Base-by-base conservation (phyloP, 1,140 invertebrate genomes). In the Pachypsylla venusta region DNA sequence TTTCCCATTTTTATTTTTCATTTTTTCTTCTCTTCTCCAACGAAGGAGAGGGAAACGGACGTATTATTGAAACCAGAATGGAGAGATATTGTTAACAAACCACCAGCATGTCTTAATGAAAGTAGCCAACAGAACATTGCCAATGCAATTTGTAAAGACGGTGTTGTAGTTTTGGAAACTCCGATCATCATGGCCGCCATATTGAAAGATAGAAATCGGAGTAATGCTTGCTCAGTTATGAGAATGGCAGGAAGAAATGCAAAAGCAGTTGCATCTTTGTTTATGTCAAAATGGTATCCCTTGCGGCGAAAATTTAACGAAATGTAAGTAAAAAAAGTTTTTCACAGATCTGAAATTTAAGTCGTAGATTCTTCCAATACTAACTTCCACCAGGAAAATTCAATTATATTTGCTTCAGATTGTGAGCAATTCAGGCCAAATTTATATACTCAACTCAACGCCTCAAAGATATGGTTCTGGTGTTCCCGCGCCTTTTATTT, bases 101-200 rank as follows among this genome's bases (percentile, higher is more conserved):
- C 59, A 2, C 62, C 62, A 2, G 19, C 48, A 2, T 24, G 48
- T 19, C 16, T 53, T 20, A 26, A 58, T 2, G 2, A 14, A 14
- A 30, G 48, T 12, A 16, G 16, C 26, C 53, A 26, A 13, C 12
- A 35, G 2, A 25, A 40, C 10, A 56, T 63, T 25, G 62, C 62
- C 16, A 48, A 54, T 10, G 14, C 39, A 1, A 40, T 63, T 12
- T 63, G 62, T 39, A 14, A 16, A 30, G 57, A 59, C 19, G 20
- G 28, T 19, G 14, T 57, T 0, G 27, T 63, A 14, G 53, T 60
- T 13, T 35, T 63, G 19, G 62, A 63, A 39, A 58, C 62, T 10
- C 62, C 62, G 0, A 57, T 55, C 22, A 60, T 63, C 22, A 60
- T 63, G 30, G 56, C 59, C 10, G 53, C 26, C 13, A 42, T 56